These are phyloP conservation scores for Falco biarmicus DNA, from an alignment of 2,797 vertebrate genomes.

Conservation along the genomic window DNA sequence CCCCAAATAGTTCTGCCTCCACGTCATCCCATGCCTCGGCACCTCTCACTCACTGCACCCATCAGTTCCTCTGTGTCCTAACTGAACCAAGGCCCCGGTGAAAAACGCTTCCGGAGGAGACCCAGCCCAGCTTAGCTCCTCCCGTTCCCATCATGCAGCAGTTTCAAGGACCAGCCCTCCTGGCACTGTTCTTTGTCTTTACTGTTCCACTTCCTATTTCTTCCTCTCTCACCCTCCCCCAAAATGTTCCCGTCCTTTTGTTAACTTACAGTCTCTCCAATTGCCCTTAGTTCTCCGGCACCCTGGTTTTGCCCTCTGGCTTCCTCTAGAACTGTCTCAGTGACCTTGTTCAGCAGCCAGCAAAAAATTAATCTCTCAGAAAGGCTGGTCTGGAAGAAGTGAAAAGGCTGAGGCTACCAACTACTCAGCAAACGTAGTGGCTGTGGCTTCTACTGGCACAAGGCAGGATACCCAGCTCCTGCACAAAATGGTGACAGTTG, in stretches of 20 bases:
- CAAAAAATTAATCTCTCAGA: background rate
- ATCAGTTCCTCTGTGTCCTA: background rate
- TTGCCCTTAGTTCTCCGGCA: background rate
- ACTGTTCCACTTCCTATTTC: conserved; percentile 21
- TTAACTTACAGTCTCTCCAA: background rate
- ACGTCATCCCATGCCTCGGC: background rate
- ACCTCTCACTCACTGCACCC: background rate
- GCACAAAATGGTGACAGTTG: background rate
- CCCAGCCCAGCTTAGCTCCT: background rate
- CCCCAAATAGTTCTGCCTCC: background rate
- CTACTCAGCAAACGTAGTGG: background rate
- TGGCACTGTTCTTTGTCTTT: background rate
- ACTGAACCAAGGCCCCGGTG: background rate
- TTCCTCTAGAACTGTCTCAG: background rate
- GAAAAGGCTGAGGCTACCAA: background rate
- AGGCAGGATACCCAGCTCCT: background rate
- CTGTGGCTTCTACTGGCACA: background rate
- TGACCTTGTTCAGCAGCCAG: background rate
- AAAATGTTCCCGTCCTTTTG: background rate
- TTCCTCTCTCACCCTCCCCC: background rate
- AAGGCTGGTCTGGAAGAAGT: background rate
- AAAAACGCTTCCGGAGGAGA: background rate
- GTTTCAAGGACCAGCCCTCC: background rate
- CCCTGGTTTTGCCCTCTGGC: background rate
- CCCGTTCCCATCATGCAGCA: background rate